phyloP scores from a whole-genome alignment of 2,888 invertebrate genomes.

The Amphiduros pacificus region DNA sequence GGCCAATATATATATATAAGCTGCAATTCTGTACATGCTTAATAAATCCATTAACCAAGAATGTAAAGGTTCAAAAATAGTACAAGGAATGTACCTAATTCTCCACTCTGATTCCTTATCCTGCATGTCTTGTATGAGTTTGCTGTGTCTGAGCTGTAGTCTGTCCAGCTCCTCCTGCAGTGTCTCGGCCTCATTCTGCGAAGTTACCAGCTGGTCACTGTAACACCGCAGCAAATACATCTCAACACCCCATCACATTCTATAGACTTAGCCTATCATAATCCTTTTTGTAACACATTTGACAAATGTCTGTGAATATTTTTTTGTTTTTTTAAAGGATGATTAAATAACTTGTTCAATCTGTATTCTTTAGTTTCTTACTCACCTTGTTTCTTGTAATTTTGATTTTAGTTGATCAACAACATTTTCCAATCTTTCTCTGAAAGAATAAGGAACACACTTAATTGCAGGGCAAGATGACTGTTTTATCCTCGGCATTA shows the following conservation, averaged over 20 bases:
- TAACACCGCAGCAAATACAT: no score
- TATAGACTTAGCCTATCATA: no score
- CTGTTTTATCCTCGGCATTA: no score
- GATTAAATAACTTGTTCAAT: background rate
- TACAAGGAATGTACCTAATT: conserved; percentile 43
- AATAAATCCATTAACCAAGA: no score
- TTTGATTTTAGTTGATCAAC: background rate
- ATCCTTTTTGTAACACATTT: no score
- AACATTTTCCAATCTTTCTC: conserved; percentile 40
- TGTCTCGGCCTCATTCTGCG: conserved; percentile 44
- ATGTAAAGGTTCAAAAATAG: no score
- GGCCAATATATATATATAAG: no score
- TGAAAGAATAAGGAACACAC: no score
- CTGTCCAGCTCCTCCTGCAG: conserved; percentile 56
- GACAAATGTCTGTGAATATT: background rate
- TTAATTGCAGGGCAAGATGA: no score
- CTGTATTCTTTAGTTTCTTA: no score
- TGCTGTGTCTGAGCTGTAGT: conserved; percentile 46
- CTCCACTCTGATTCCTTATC: conserved; percentile 44
- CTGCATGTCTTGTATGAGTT: conserved; percentile 47
- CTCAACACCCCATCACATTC: no score
- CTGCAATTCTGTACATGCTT: no score
- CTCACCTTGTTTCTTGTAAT: conserved; percentile 36
- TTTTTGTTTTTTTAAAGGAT: background rate
- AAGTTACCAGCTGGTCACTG: conserved; percentile 44